These are phyloP conservation scores for Cheirogaleus major DNA, from an alignment of 2,797 vertebrate genomes.

Conservation along the genomic window DNA sequence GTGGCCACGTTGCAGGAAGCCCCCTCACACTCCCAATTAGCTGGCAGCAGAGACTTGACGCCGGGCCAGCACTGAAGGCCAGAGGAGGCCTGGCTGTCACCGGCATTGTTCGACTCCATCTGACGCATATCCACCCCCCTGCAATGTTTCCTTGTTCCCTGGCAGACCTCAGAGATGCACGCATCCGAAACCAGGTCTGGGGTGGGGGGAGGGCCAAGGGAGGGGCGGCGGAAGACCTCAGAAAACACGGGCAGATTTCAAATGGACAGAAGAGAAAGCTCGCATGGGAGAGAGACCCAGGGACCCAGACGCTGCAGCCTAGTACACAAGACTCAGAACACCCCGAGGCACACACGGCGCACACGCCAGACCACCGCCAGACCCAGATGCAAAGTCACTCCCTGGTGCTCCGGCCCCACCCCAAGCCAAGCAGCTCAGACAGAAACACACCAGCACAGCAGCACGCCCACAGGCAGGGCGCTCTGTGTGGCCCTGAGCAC, in stretches of 20 bases:
- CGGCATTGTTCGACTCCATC: slow-evolving; percentile 70
- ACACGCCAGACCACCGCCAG: background rate
- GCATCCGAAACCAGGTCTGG: slow-evolving; percentile 44
- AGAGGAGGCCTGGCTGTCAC: slow-evolving; percentile 69
- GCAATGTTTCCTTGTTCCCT: slow-evolving; percentile 58
- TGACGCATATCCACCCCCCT: slow-evolving; percentile 77
- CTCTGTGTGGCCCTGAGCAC: background rate
- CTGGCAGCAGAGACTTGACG: slow-evolving; percentile 70
- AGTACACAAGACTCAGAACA: background rate
- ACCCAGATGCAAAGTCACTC: slow-evolving; percentile 25
- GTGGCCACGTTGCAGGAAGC: slow-evolving; percentile 54
- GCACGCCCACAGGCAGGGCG: background rate
- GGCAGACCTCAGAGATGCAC: slow-evolving; percentile 34
- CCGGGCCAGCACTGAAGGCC: slow-evolving; percentile 56
- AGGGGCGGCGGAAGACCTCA: background rate
- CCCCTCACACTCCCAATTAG: slow-evolving; percentile 69
- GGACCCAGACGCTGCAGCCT: background rate
- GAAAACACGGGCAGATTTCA: background rate
- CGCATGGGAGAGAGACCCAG: background rate
- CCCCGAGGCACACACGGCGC: background rate
- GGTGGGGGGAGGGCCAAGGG: background rate
- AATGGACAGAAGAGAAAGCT: background rate
- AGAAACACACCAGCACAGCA: background rate
- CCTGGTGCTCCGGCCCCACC: background rate
- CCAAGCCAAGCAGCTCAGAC: background rate